Conservation (phyloP, 2,113 vertebrate genomes). For the crab-eating macaque (Macaca fascicularis) region DNA sequence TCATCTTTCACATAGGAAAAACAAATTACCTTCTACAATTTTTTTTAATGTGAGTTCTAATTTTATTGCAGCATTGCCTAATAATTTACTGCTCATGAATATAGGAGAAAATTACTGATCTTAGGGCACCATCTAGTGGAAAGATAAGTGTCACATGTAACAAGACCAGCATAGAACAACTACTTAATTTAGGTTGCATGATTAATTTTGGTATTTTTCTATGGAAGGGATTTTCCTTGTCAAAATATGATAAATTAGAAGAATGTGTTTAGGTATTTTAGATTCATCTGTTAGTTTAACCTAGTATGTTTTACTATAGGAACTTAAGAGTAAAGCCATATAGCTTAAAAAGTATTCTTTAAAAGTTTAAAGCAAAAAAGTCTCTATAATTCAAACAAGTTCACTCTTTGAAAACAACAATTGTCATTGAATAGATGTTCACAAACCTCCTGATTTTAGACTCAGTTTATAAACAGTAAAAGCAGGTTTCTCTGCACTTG, state of each 20-base stretch:
- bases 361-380: not conserved
- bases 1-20: not conserved
- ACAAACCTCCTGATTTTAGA: conserved; percentile 10
- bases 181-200: not conserved
- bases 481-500: not conserved
- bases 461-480: not conserved
- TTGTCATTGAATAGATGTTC: not conserved
- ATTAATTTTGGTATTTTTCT: not conserved
- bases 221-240: not conserved
- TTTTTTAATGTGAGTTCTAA: not conserved
- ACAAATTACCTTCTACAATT: not conserved
- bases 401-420: not conserved
- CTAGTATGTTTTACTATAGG: not conserved
- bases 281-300: not conserved
- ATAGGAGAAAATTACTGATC: not conserved
- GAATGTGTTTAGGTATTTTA: not conserved
- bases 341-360: not conserved
- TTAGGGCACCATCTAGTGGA: conserved; percentile 74
- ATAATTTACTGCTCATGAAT: not conserved
- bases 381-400: not conserved
- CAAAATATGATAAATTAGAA: conserved; percentile 5
- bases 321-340: not conserved
- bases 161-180: not conserved
- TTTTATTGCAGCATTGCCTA: not conserved
- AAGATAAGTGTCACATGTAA: not conserved